These are phyloP conservation scores for Pterobdella sp. DNA, from an alignment of 2,888 invertebrate genomes.

Conservation along the genomic window DNA sequence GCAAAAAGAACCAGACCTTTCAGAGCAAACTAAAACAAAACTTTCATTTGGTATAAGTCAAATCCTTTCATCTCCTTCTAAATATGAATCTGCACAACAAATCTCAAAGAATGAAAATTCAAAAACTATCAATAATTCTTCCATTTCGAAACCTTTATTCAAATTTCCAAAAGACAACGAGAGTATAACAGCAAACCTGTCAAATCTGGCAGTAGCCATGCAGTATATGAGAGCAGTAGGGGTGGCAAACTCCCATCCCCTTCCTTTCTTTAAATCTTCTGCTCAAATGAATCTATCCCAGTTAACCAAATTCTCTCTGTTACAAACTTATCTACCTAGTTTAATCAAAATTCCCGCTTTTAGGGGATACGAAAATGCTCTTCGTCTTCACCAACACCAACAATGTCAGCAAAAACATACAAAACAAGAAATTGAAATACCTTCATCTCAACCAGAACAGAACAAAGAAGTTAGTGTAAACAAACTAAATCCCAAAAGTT, in stretches of 20 bases:
- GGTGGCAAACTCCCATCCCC: not conserved
- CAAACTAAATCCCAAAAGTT: not conserved
- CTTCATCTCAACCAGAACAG: not conserved
- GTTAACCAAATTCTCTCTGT: not conserved
- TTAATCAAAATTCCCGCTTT: constrained; percentile 23
- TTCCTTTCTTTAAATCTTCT: not conserved
- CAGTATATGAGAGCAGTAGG: not conserved
- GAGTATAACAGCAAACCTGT: not conserved
- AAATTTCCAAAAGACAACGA: not conserved
- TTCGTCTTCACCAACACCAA: not conserved
- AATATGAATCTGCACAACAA: not conserved
- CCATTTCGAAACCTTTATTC: not conserved
- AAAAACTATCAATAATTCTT: not conserved
- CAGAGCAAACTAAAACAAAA: constrained; percentile 3
- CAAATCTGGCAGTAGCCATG: not conserved
- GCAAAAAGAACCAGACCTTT: too few species aligned
- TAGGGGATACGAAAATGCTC: constrained; percentile 12
- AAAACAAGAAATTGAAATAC: not conserved
- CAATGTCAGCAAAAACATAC: not conserved
- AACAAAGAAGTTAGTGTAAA: not conserved
- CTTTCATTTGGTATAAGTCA: constrained; percentile 29
- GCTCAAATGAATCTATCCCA: not conserved
- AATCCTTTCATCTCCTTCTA: constrained; percentile 22
- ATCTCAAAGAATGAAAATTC: not conserved
- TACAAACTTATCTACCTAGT: constrained; percentile 12